These are phyloP conservation scores for Caenorhabditis inopinata DNA, from an alignment of 1,140 invertebrate species.

Conservation along the genomic window DNA sequence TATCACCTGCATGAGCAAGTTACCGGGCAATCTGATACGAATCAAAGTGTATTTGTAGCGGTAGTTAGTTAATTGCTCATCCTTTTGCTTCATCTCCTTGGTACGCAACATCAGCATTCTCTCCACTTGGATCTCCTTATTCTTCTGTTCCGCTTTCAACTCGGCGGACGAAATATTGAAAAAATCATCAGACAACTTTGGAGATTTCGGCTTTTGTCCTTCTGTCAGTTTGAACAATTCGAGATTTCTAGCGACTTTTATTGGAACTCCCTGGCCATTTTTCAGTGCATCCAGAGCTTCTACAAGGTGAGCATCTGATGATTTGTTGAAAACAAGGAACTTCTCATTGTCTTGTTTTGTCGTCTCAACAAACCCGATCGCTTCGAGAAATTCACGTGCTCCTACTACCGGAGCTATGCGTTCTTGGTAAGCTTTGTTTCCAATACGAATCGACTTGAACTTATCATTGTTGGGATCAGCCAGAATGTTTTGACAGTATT, in stretches of 20 bases:
- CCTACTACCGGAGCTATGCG: constrained; percentile 9
- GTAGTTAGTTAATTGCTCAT: neutral
- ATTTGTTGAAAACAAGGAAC: neutral
- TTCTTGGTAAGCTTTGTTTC: constrained; percentile 38
- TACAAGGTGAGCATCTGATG: neutral
- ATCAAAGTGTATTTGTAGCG: constrained; percentile 52
- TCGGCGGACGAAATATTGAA: constrained; percentile 43
- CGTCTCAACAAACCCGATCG: constrained; percentile 37
- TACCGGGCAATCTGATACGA: constrained; percentile 43
- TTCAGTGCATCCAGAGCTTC: constrained; percentile 2
- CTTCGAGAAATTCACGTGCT: constrained; percentile 40
- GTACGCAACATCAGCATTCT: constrained; percentile 40
- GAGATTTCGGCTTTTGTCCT: neutral
- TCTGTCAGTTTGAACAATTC: neutral
- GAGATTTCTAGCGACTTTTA: constrained; percentile 34
- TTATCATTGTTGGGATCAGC: constrained; percentile 11
- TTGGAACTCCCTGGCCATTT: constrained; percentile 24
- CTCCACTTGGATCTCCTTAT: neutral
- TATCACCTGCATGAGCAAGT: constrained; percentile 40
- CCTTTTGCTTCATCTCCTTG: constrained; percentile 47
- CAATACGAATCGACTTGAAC: constrained; percentile 31
- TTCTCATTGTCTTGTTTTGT: neutral
- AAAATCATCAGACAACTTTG: neutral
- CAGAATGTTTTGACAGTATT: constrained; percentile 42
- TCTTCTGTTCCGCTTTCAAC: constrained; percentile 40